Base-by-base conservation (phyloP, 2,113 vertebrate genomes). In the Dunckerocampus dactyliophorus region DNA sequence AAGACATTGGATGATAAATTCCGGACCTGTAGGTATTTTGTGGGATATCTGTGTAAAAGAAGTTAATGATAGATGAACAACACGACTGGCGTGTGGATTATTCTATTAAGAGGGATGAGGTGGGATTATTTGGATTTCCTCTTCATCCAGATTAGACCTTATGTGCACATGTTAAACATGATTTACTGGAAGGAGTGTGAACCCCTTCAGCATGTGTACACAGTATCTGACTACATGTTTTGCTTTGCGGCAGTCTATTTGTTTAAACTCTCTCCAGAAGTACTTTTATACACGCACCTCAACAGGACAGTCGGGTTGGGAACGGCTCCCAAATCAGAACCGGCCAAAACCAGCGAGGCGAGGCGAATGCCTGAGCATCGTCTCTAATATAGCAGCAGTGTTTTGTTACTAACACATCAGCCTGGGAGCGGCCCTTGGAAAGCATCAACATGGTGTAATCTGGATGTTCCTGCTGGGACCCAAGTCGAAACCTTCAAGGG, bases 71-170 rank as follows among this genome's bases (percentile, higher is more conserved):
- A 31, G 17, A 53, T 14, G 2, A 21, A 39, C 28, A 15, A 0
- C 17, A 46, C n/a, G n/a, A n/a, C 28, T 19, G 57, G 53, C 47
- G 42, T 52, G 48, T 66, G 47, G 61, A 78, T 81, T 67, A 66
- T 53, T 50, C 34, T 28, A 74, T 65, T 76, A 77, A 64, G 67
- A 50, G 52, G 68, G 69, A 71, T 84, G 42, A 68, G 52, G 53
- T 47, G 15, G 53, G 75, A 81, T 86, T 77, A 85, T 72, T 77
- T 12, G 34, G 48, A 20, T 47, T 47, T 46, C 21, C 16, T 17
- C 42, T 24, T 47, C 42, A 47, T 46, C 57, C 21, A 46, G 21
- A 43, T 47, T 24, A 15, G 53, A 56, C 52, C 52, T 11, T 54
- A 54, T 19, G 52, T 17, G 6, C 37, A 42, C 6, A 39, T 39